Percentiles rank a stretch among this genome's conserved stretches.
phyloP scores from a whole-genome alignment of 2,797 vertebrate species.

The Mormyrops boulengeri region DNA sequence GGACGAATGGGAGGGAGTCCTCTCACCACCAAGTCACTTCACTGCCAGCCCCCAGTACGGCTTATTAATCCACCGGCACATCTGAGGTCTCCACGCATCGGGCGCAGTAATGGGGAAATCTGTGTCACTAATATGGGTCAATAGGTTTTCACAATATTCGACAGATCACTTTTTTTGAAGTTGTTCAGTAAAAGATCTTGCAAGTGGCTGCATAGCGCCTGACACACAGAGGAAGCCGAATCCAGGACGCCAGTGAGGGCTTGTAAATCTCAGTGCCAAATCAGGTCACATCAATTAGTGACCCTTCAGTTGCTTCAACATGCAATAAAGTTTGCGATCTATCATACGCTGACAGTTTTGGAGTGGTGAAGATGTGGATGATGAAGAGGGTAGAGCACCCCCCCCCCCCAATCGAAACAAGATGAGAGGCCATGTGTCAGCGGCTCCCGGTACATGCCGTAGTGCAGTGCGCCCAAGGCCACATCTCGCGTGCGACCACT shows the following conservation, averaged over 20 bases:
- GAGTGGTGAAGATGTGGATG: constrained; percentile 16
- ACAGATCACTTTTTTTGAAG: neutral
- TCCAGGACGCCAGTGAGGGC: neutral
- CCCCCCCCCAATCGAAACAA: neutral
- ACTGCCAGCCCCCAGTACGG: neutral
- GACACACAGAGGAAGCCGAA: neutral
- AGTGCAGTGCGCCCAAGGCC: neutral
- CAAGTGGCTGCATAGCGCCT: constrained; percentile 17
- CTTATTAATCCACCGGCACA: neutral
- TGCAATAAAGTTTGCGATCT: constrained; percentile 34
- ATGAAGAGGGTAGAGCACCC: neutral
- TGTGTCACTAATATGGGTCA: neutral
- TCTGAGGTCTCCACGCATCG: neutral
- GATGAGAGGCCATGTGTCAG: neutral
- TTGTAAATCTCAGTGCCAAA: constrained; percentile 31
- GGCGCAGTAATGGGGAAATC: neutral
- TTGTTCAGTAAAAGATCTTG: constrained; percentile 19
- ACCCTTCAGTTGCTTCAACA: constrained; percentile 28
- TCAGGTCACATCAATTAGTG: constrained; percentile 35
- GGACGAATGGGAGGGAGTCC: no score
- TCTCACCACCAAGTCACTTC: neutral
- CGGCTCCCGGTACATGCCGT: no score
- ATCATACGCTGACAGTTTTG: constrained; percentile 26
- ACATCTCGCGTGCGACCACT: constrained; percentile 50
- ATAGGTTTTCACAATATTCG: neutral